Conservation (phyloP, 1,140 invertebrate species). For the Rhyzopertha dominica region DNA sequence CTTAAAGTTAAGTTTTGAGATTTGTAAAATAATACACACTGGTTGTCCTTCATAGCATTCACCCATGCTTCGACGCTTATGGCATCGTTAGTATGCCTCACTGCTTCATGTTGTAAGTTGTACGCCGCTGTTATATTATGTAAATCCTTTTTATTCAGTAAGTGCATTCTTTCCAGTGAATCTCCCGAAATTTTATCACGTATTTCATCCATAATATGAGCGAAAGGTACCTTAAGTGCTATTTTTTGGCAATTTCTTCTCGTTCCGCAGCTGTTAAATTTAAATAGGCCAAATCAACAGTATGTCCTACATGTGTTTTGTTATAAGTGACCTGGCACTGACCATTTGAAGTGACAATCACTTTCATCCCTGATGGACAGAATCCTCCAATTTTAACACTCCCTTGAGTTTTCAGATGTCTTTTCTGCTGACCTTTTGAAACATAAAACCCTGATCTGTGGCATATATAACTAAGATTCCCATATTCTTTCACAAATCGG, state of each 20-base stretch:
- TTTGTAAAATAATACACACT: slow-evolving; percentile 14
- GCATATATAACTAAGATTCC: slow-evolving; percentile 10
- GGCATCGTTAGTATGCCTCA: slow-evolving; percentile 12
- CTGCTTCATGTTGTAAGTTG: slow-evolving; percentile 10
- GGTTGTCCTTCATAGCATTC: slow-evolving; percentile 4
- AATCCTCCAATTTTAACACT: slow-evolving; percentile 16
- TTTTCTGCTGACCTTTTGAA: slow-evolving; percentile 4
- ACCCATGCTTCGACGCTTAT: slow-evolving; percentile 14
- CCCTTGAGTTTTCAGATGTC: slow-evolving; percentile 17
- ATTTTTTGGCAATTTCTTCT: background rate
- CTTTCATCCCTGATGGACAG: slow-evolving; percentile 15
- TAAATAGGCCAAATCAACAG: slow-evolving; percentile 19
- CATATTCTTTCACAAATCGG: background rate
- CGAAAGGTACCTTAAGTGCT: slow-evolving; percentile 23
- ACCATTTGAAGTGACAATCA: background rate
- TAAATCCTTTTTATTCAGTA: slow-evolving; percentile 20
- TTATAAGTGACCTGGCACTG: slow-evolving; percentile 9
- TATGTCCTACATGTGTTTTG: slow-evolving; percentile 22
- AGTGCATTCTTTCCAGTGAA: slow-evolving; percentile 17
- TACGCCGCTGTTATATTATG: slow-evolving; percentile 14
- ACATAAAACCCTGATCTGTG: slow-evolving; percentile 17
- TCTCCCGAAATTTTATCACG: slow-evolving; percentile 8
- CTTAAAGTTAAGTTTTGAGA: slow-evolving; percentile 1
- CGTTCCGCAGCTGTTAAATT: slow-evolving; percentile 7
- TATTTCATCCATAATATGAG: slow-evolving; percentile 23